A percentile compares a stretch with the other conserved stretches of the same genome.
Evolutionary conservation across 2,113 vertebrate species (phyloP).

Genomic region (Leucopsar rothschildi): DNA sequence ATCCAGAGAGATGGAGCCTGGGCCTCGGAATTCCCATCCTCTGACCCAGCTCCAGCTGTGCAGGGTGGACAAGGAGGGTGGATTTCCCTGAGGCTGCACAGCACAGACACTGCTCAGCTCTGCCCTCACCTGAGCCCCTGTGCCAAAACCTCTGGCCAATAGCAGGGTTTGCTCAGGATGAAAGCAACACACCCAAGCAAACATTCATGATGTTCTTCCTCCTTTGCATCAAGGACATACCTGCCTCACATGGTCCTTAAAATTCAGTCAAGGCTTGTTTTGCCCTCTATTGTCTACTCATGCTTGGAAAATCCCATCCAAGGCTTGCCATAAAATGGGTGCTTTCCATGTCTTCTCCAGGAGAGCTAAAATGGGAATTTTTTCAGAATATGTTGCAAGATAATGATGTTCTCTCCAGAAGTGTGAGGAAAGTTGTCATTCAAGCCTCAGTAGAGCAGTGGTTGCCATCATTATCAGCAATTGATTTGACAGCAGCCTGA

Average conservation of each 20-base stretch:
- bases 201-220: background rate
- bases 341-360: background rate
- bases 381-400: background rate
- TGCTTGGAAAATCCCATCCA: background rate
- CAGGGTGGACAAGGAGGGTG: background rate
- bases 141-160: background rate
- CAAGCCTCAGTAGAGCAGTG: background rate
- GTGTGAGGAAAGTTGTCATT: background rate
- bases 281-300: background rate
- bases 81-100: background rate
- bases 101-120: background rate
- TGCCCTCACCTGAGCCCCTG: background rate
- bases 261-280: background rate
- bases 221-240: background rate
- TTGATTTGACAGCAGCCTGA: background rate
- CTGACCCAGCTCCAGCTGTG: background rate
- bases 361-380: background rate
- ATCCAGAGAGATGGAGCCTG: background rate
- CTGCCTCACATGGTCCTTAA: background rate
- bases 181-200: background rate
- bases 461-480: background rate
- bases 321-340: fast-evolving
- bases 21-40: background rate
- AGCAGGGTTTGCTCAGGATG: background rate
- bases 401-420: background rate